Conservation (phyloP, 2,113 vertebrate genomes). For the Aleadryas rufinucha region DNA sequence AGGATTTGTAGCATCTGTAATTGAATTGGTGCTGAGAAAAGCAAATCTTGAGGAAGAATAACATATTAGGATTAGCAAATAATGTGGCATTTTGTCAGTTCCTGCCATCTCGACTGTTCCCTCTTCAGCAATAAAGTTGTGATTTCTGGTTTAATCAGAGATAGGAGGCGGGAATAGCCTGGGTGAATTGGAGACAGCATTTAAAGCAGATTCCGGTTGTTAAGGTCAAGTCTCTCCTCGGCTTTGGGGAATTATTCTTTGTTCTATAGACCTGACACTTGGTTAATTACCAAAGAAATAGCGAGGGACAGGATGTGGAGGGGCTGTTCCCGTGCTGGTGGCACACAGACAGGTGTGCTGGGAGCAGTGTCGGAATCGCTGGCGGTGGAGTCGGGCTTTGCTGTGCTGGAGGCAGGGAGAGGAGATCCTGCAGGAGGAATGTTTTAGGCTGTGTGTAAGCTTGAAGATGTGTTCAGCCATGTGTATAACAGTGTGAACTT, state of each 20-base stretch:
- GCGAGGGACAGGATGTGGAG: background rate
- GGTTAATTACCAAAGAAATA: background rate
- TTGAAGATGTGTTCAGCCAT: background rate
- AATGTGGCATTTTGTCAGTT: conserved; percentile 83
- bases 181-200: background rate
- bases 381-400: background rate
- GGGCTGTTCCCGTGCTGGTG: background rate
- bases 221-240: conserved; percentile 30
- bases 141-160: conserved; percentile 55
- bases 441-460: rapidly evolving
- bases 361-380: rapidly evolving
- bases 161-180: background rate
- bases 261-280: background rate
- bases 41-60: conserved; percentile 91
- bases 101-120: conserved; percentile 61
- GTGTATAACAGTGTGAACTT: background rate
- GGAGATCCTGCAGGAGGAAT: background rate
- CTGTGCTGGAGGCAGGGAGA: background rate
- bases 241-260: background rate
- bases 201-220: background rate
- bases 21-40: conserved; percentile 91
- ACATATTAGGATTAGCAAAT: conserved; percentile 88
- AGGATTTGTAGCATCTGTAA: conserved; percentile 92
- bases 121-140: conserved; percentile 67
- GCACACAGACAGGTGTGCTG: background rate